phyloP scores from a whole-genome alignment of 2,113 vertebrate species.

The Oenanthe melanoleuca region DNA sequence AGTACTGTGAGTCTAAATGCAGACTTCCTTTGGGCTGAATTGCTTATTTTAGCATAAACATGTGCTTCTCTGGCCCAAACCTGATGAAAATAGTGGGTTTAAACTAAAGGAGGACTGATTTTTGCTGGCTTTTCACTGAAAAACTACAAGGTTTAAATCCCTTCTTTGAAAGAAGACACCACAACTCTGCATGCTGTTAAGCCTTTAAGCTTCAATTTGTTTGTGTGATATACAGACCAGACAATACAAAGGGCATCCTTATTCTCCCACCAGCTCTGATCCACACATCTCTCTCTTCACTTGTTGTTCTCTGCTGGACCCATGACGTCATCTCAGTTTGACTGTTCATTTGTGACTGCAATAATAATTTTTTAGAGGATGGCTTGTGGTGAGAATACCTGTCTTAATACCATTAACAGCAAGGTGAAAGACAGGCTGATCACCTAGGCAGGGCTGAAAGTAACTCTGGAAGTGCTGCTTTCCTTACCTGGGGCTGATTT shows the following conservation, averaged over 20 bases:
- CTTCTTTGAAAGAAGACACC: neutral
- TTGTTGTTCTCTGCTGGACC: slow-evolving; percentile 42
- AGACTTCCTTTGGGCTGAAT: neutral
- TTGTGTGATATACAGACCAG: neutral
- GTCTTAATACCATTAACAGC: neutral
- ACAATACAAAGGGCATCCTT: neutral
- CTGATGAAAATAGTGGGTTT: neutral
- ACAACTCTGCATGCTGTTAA: neutral
- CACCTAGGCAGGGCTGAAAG: neutral
- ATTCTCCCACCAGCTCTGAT: neutral
- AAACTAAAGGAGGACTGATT: neutral
- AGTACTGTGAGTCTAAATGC: neutral
- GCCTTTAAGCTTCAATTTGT: slow-evolving; percentile 6
- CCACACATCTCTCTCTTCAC: neutral
- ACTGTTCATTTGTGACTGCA: slow-evolving; percentile 23
- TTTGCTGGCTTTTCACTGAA: neutral
- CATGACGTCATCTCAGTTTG: slow-evolving; percentile 29
- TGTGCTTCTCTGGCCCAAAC: neutral
- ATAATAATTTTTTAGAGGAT: neutral
- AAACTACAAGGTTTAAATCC: neutral
- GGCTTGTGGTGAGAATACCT: neutral
- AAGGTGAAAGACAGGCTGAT: neutral
- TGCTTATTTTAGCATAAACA: neutral
- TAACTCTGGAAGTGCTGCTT: neutral
- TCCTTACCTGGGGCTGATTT: neutral